Evolutionary conservation across 2,797 vertebrate species (phyloP), one percentile per base, ranked within the genome.

Genomic region (Setipinna tenuifilis): DNA sequence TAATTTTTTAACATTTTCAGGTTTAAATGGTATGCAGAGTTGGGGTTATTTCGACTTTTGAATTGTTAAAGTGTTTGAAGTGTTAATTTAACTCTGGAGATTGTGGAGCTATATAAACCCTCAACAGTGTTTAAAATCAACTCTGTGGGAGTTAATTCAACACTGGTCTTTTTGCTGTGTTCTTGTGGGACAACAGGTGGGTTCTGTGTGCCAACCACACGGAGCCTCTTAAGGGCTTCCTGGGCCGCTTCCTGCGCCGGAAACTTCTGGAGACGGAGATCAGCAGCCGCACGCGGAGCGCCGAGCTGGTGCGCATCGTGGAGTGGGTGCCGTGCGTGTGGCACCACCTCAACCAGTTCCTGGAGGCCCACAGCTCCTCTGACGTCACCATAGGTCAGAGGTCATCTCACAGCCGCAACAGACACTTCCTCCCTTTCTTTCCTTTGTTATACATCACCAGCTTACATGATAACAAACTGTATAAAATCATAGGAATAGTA

Each of bases 241-340:
- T 97, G 0, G 95, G 96, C 46, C 96, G 96, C 11, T 97, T 95
- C 93, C 92, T 97, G 88, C 93, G 96, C 17, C 93, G 97, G 90
- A 97, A 96, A 90, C 94, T 97, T 0, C 96, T 97, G 85, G 96
- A 97, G 89, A 97, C 92, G 0, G 97, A 97, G 92, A 97, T 97
- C 91, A 95, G 94, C 46, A 95, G 94, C 86, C 94, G 95, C 23
- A 92, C 92, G 46, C 94, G 96, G 83, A 97, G 96, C 46, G 87
- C 92, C 19, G 96, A 97, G 89, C 93, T 97, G 86, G 93, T 96
- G 11, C 96, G 96, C 89, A 96, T 97, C 87, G 95, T 97, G 2
- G 96, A 97, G 86, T 97, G 97, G 97, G 95, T 97, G 84, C 96
- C 96, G 19, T 95, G 95, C 83, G 96, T 97, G 89, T 97, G 97